These are phyloP conservation scores for Sinella curviseta DNA, from an alignment of 1,140 invertebrate species.

Conservation along the genomic window DNA sequence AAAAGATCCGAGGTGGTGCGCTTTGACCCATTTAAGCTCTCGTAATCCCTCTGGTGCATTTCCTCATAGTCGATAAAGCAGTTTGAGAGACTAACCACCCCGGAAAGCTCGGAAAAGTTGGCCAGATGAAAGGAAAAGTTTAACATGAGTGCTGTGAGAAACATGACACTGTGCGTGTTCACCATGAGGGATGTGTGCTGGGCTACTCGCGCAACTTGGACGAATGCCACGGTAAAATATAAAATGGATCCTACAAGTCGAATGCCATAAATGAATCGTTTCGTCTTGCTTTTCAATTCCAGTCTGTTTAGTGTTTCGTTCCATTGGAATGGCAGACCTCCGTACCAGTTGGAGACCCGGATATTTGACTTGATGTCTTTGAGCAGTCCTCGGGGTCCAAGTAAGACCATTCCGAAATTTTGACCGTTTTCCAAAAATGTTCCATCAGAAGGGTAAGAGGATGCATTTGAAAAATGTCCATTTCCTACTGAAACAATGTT, in stretches of 20 bases:
- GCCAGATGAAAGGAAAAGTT: neutral
- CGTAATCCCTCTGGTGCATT: neutral
- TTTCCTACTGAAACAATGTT: no score
- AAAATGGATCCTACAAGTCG: neutral
- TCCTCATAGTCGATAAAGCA: neutral
- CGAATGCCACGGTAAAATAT: neutral
- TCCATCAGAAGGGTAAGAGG: no score
- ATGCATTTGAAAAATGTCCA: no score
- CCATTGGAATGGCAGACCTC: neutral
- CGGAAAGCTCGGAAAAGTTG: neutral
- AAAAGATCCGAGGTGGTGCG: neutral
- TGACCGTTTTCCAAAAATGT: no score
- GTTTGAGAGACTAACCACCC: neutral
- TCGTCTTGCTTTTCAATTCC: neutral
- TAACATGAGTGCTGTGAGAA: neutral
- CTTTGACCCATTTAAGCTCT: neutral
- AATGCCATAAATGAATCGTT: neutral
- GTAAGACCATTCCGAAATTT: neutral
- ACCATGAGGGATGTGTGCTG: neutral
- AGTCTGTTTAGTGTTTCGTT: neutral
- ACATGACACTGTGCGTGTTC: neutral
- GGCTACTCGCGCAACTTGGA: neutral
- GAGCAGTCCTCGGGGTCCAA: neutral
- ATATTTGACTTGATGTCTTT: neutral
- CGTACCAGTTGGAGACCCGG: neutral